Evolutionary conservation across 2,797 vertebrate species (phyloP), one percentile per base, ranked within the genome.

Genomic region (Eupleurogrammus muticus): DNA sequence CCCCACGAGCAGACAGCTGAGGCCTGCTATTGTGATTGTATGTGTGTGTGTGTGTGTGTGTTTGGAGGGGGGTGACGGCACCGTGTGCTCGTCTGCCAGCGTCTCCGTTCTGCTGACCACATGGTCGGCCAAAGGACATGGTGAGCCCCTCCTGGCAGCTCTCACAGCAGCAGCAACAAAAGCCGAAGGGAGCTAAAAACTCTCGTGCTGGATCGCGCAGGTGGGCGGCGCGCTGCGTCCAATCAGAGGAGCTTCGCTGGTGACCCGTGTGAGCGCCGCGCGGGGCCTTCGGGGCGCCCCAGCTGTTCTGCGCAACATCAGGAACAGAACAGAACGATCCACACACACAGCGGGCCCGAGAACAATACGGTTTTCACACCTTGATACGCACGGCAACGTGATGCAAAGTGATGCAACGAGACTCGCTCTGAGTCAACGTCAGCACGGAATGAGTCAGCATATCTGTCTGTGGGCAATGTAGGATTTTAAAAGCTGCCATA

Each of bases 311-410:
- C 70, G 23, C 66, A 65, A 53, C 76, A 68, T 50, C 50, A 67
- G 77, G 74, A 77, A 82, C 82, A 83, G 74, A 77, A 82, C 82
- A 83, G 66, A 71, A 71, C 75, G 53, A 58, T 35, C 69, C 75
- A 65, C 55, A 55, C 75, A 65, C 55, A 55, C 60, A 19, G 42
- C 16, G 5, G 32, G 49, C 36, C n/a, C 7, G 11, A 73, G 35
- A 69, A 73, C 68, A 77, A 55, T 65, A 68, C 21, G 49, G 40
- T 35, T 20, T 36, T 38, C 53, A 67, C 57, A 74, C 65, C 65
- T 70, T 35, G 36, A 13, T 46, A 32, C 14, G 23, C 47, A 13
- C 10, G 35, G 55, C 46, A 46, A 46, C 50, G 12, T 20, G 42
- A 64, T 52, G 61, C 44, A 28, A 28, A 3, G 28, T 0, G 6